phyloP scores from a whole-genome alignment of 2,797 vertebrate genomes.

The Petrocephalus schoutedeni region DNA sequence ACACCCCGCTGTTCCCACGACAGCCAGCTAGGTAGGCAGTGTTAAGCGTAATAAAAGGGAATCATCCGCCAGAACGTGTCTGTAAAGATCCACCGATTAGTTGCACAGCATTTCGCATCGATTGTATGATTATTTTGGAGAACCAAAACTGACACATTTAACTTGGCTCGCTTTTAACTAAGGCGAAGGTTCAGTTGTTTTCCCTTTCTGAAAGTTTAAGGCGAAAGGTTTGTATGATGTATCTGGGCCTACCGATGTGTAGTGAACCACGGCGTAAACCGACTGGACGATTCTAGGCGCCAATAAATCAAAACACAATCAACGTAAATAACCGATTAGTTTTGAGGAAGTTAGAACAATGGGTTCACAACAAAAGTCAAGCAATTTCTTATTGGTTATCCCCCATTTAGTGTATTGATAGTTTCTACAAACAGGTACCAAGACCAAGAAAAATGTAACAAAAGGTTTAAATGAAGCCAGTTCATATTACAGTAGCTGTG shows the following conservation, averaged over 20 bases:
- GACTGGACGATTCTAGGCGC: background rate
- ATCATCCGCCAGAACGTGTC: background rate
- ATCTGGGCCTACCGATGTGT: background rate
- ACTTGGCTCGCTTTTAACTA: background rate
- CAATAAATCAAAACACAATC: background rate
- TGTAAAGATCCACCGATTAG: background rate
- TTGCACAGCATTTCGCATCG: background rate
- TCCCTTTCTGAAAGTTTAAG: background rate
- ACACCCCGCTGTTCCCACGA: background rate
- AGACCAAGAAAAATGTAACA: background rate
- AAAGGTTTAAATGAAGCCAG: background rate
- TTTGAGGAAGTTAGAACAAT: background rate
- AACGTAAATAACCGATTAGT: background rate
- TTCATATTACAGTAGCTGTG: background rate
- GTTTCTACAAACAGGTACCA: background rate
- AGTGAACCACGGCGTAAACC: background rate
- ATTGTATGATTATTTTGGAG: background rate
- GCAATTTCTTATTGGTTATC: background rate
- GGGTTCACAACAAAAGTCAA: background rate
- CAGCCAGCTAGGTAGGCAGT: background rate
- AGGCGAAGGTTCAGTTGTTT: background rate
- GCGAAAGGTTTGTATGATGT: background rate
- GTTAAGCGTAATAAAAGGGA: background rate
- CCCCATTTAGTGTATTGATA: background rate
- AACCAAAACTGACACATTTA: background rate